Conservation (phyloP, 2,888 invertebrate genomes). For the Nebria salina region DNA sequence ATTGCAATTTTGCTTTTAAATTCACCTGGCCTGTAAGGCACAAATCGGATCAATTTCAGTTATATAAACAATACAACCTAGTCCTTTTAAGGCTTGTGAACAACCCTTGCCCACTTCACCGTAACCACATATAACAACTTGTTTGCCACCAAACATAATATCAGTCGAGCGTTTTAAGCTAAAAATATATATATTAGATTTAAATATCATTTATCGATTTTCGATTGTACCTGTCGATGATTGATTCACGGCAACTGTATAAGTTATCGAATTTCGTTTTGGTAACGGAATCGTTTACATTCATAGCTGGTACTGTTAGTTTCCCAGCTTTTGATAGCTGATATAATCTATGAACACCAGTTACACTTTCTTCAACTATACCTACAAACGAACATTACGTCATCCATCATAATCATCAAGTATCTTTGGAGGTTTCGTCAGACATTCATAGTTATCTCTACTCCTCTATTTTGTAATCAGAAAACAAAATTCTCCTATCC, state of each 20-base stretch:
- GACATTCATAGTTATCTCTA: no score
- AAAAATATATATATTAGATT: constrained; percentile 42
- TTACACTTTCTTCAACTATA: constrained; percentile 97
- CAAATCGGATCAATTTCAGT: constrained; percentile 99
- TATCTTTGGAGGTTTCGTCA: no score
- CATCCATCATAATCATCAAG: not conserved
- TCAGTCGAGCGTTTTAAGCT: constrained; percentile 87
- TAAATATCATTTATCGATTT: not conserved
- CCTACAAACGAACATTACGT: constrained; percentile 61
- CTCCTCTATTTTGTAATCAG: no score
- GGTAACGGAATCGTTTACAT: constrained; percentile 97
- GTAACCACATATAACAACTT: constrained; percentile 95
- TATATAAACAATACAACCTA: constrained; percentile 91
- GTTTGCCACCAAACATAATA: constrained; percentile 98
- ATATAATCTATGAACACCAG: constrained; percentile 96
- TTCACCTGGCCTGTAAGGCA: constrained; percentile 90
- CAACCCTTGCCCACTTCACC: constrained; percentile 98
- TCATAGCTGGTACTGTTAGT: constrained; percentile 96
- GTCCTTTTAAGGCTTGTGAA: constrained; percentile 91
- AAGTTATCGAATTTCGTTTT: constrained; percentile 98
- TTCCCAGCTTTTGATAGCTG: constrained; percentile 95
- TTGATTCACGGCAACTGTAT: constrained; percentile 93
- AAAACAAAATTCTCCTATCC: no score
- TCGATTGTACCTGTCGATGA: constrained; percentile 74
- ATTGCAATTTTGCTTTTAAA: not conserved